phyloP scores from a whole-genome alignment of 2,888 invertebrate genomes.

The Sussaba pulchella region DNA sequence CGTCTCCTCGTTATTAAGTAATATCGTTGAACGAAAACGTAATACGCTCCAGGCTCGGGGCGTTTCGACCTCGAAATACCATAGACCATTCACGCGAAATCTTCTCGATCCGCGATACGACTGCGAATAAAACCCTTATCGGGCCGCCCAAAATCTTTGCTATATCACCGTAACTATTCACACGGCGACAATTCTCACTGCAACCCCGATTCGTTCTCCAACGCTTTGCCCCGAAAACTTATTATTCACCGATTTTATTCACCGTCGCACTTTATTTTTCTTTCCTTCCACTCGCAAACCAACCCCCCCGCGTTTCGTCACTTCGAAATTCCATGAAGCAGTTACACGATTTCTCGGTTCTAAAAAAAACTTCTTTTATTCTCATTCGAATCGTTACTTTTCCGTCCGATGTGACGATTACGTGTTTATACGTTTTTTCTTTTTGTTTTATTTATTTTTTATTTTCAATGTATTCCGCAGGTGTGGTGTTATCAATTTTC shows the following conservation, averaged over 20 bases:
- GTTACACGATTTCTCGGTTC: not conserved
- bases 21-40: slow-evolving; percentile 7
- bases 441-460: too few relatives aligned
- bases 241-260: slow-evolving; percentile 4
- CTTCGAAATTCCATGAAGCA: not conserved
- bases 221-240: too few relatives aligned
- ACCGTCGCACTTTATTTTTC: slow-evolving; percentile 3
- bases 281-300: not conserved
- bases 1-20: slow-evolving; percentile 16
- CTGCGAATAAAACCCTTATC: slow-evolving; percentile 12
- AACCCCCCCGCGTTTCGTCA: not conserved
- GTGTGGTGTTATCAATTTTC: not conserved
- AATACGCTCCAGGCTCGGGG: slow-evolving; percentile 4
- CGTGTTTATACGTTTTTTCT: too few relatives aligned
- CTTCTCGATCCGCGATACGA: slow-evolving; percentile 10
- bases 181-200: not conserved
- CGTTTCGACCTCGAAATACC: slow-evolving; percentile 13
- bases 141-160: not conserved
- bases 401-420: not conserved
- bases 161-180: slow-evolving; percentile 7
- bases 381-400: not conserved
- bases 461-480: too few relatives aligned
- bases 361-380: not conserved
- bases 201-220: not conserved
- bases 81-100: slow-evolving; percentile 13